Percentiles rank a stretch among this genome's conserved stretches.
These are phyloP conservation scores for Cheilosia pagana DNA, from an alignment of 2,888 invertebrate species.

Conservation along the genomic window DNA sequence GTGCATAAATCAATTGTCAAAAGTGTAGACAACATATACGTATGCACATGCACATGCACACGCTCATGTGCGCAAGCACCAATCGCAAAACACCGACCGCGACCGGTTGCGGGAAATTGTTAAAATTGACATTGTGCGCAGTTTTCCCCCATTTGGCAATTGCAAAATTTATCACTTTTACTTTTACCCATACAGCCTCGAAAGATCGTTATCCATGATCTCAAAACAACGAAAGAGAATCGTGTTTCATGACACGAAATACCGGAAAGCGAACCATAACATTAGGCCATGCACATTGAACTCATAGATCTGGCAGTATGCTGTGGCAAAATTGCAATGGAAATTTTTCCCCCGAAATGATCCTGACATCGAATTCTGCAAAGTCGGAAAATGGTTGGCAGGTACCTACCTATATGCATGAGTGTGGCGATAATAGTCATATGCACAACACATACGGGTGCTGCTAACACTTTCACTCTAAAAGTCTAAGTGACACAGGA, in stretches of 20 bases:
- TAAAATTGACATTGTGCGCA: slow-evolving; percentile 49
- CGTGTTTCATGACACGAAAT: slow-evolving; percentile 71
- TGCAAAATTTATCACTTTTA: slow-evolving; percentile 58
- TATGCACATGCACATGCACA: background rate
- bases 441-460: background rate
- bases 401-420: background rate
- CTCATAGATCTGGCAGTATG: slow-evolving; percentile 1
- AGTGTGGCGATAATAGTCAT: background rate
- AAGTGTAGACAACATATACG: slow-evolving; percentile 34
- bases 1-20: slow-evolving; percentile 56
- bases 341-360: slow-evolving; percentile 45
- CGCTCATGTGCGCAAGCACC: background rate
- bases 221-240: slow-evolving; percentile 44
- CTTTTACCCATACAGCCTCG: slow-evolving; percentile 47
- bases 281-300: slow-evolving; percentile 65
- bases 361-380: slow-evolving; percentile 62
- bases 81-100: background rate
- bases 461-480: slow-evolving; percentile 43
- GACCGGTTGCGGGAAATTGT: slow-evolving; percentile 1
- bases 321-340: slow-evolving; percentile 2
- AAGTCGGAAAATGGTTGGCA: slow-evolving; percentile 20
- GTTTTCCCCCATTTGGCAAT: slow-evolving; percentile 15
- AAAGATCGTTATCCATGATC: slow-evolving; percentile 56
- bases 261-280: slow-evolving; percentile 65
- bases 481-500: slow-evolving; percentile 25